phyloP scores from a whole-genome alignment of 2,888 invertebrate species.

The Desoria tigrina region DNA sequence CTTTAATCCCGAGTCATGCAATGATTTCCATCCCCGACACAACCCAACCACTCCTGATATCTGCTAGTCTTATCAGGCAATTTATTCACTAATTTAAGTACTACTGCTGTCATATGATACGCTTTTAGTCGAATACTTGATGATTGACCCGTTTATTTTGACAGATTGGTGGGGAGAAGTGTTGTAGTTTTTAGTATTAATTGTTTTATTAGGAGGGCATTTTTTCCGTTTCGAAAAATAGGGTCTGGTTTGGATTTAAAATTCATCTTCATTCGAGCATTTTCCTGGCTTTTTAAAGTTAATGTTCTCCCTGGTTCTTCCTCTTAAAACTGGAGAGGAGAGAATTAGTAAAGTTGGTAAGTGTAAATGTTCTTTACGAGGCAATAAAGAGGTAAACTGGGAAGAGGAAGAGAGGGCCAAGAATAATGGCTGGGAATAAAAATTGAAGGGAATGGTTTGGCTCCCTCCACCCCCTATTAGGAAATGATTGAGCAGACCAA shows the following conservation, averaged over 20 bases:
- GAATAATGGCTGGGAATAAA: constrained; percentile 17
- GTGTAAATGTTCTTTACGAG: constrained; percentile 52
- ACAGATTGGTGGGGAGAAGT: constrained; percentile 9
- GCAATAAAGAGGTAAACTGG: constrained; percentile 50
- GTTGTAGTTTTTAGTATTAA: too few species aligned
- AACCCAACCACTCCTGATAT: neutral
- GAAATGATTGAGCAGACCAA: constrained; percentile 54
- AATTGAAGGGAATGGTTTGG: constrained; percentile 21
- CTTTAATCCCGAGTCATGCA: constrained; percentile 15
- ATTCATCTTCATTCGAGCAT: constrained; percentile 2
- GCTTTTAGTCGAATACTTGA: constrained; percentile 5
- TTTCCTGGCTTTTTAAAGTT: constrained; percentile 9
- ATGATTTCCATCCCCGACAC: constrained; percentile 1
- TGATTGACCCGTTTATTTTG: constrained; percentile 23
- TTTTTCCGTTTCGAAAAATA: neutral
- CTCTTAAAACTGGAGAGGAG: constrained; percentile 22
- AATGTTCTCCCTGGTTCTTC: too few species aligned
- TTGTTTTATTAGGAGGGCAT: neutral
- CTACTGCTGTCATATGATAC: constrained; percentile 14
- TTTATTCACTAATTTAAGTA: constrained; percentile 18
- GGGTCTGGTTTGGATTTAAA: constrained; percentile 9
- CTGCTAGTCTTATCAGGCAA: constrained; percentile 4
- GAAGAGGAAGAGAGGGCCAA: constrained; percentile 35
- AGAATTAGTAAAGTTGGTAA: constrained; percentile 50
- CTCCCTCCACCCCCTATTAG: constrained; percentile 52